Evolutionary conservation across 2,888 invertebrate species (phyloP).

Genomic region (Spatulosminthurus flaviceps): DNA sequence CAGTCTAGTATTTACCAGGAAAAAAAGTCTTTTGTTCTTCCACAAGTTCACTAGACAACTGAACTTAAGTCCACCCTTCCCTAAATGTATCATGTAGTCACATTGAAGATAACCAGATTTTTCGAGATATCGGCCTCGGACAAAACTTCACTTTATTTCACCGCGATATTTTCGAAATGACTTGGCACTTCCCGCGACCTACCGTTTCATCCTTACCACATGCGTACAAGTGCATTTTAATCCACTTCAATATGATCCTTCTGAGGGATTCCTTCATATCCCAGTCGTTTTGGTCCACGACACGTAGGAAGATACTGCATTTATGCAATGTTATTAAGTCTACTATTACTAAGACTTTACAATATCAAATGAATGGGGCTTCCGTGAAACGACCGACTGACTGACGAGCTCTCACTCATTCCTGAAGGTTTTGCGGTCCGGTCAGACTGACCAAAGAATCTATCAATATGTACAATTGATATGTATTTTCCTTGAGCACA

Average conservation of each 20-base stretch:
- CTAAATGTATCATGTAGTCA: too few relatives aligned
- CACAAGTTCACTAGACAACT: background rate
- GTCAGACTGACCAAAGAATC: background rate
- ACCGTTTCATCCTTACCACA: slow-evolving; percentile 24
- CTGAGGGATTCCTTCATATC: too few relatives aligned
- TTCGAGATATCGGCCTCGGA: background rate
- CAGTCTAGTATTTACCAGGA: background rate
- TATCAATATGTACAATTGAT: background rate
- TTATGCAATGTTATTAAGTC: too few relatives aligned
- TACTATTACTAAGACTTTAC: background rate
- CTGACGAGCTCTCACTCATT: slow-evolving; percentile 5
- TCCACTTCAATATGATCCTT: background rate
- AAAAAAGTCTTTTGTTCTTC: background rate
- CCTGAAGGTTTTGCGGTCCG: background rate
- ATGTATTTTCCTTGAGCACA: too few relatives aligned
- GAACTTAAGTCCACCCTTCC: background rate
- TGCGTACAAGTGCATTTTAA: background rate
- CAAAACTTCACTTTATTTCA: background rate
- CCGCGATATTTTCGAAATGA: background rate
- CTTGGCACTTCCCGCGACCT: slow-evolving; percentile 15
- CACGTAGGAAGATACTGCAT: too few relatives aligned
- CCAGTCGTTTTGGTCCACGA: too few relatives aligned
- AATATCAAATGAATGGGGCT: background rate
- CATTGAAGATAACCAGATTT: slow-evolving; percentile 32
- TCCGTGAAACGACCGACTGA: background rate